Evolutionary conservation across 2,797 vertebrate genomes (phyloP).

Genomic region (Myotis vivesi): DNA sequence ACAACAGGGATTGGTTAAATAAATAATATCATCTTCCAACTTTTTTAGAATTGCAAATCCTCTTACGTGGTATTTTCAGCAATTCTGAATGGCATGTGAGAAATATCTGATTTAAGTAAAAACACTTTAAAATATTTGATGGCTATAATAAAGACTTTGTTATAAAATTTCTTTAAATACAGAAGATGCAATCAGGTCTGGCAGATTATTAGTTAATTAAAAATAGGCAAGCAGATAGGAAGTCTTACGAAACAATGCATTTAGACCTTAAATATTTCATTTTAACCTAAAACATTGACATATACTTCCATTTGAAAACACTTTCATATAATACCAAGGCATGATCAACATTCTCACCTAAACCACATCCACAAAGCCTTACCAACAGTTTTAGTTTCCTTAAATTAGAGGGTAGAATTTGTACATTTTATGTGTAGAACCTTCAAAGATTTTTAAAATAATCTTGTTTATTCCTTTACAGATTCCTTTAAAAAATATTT

Average conservation of each 20-base stretch:
- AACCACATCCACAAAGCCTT: neutral
- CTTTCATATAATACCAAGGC: neutral
- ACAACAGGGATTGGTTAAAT: neutral
- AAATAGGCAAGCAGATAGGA: neutral
- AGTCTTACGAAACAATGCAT: neutral
- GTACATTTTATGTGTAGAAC: neutral
- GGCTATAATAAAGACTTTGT: neutral
- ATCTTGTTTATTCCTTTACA: neutral
- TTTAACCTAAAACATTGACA: neutral
- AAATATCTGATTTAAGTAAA: neutral
- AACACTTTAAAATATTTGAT: neutral
- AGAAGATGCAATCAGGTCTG: neutral
- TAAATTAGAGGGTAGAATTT: neutral
- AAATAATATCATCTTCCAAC: neutral
- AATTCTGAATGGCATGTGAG: neutral
- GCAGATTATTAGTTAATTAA: neutral
- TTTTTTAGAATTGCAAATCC: neutral
- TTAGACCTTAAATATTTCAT: neutral
- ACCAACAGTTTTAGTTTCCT: neutral
- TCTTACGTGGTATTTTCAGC: neutral
- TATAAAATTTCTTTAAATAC: neutral
- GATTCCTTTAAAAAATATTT: neutral
- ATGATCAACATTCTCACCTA: neutral
- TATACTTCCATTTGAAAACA: neutral
- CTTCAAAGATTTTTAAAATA: neutral